phyloP scores from a whole-genome alignment of 2,797 vertebrate genomes.

The Enteromius argenteus region DNA sequence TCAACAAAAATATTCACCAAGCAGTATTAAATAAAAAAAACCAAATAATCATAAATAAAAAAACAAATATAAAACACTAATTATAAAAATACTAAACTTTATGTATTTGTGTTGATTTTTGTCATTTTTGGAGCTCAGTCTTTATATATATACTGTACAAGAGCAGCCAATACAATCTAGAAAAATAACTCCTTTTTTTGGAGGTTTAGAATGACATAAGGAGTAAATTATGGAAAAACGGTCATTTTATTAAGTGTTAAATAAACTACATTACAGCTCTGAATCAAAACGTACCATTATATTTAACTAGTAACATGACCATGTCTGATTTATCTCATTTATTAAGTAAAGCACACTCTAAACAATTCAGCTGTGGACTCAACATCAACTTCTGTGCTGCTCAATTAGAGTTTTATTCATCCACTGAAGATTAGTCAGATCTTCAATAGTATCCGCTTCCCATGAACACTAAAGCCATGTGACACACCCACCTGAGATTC shows the following conservation, averaged over 20 bases:
- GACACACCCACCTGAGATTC: conserved; percentile 49
- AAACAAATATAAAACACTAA: neutral
- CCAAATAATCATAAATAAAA: neutral
- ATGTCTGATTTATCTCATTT: neutral
- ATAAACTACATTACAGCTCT: neutral
- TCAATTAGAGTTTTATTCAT: conserved; percentile 7
- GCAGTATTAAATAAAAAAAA: neutral
- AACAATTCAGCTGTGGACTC: neutral
- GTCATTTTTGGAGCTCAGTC: neutral
- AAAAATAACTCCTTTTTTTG: neutral
- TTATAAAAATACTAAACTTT: neutral
- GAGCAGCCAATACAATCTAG: neutral
- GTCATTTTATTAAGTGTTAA: neutral
- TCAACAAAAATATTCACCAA: neutral
- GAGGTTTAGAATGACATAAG: neutral
- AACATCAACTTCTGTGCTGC: neutral
- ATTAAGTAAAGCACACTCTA: neutral
- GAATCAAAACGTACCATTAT: neutral
- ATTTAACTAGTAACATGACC: neutral
- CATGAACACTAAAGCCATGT: conserved; percentile 48
- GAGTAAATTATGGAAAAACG: neutral
- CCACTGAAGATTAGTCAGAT: conserved; percentile 17
- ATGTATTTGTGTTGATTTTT: neutral
- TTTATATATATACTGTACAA: neutral
- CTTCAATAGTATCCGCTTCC: conserved; percentile 32